Evolutionary conservation across 2,888 invertebrate genomes (phyloP).

Genomic region (Brenthis hecate): DNA sequence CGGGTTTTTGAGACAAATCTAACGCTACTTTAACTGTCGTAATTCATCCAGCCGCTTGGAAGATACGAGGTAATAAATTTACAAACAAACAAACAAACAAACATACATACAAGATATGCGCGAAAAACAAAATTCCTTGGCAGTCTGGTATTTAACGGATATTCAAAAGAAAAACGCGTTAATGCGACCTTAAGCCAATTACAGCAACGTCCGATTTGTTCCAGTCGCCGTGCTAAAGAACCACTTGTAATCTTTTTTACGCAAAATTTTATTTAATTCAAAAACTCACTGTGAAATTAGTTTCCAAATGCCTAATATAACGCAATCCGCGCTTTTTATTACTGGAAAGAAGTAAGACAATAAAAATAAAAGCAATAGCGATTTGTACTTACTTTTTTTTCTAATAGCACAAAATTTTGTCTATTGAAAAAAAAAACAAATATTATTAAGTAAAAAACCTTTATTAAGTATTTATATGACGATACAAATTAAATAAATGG

Average conservation of each 20-base stretch:
- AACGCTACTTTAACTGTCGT: too few relatives aligned
- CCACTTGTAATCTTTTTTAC: slow-evolving; percentile 23
- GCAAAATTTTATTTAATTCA: slow-evolving; percentile 21
- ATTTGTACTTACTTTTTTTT: neutral
- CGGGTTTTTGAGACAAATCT: too few relatives aligned
- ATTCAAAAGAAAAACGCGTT: neutral
- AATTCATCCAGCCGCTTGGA: too few relatives aligned
- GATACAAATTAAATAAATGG: slow-evolving; percentile 19
- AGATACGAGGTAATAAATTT: too few relatives aligned
- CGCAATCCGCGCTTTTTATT: slow-evolving; percentile 2
- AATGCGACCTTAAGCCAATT: slow-evolving; percentile 29
- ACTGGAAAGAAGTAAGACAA: neutral
- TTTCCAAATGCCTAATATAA: slow-evolving; percentile 21
- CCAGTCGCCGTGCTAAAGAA: slow-evolving; percentile 21
- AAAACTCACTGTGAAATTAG: slow-evolving; percentile 32
- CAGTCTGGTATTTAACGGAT: too few relatives aligned
- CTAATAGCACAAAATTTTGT: neutral
- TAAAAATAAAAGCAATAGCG: neutral
- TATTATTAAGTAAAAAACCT: neutral
- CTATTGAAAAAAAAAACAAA: neutral
- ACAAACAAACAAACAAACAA: too few relatives aligned
- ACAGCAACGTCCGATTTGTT: slow-evolving; percentile 24
- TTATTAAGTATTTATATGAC: slow-evolving; percentile 6
- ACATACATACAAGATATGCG: too few relatives aligned
- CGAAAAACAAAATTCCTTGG: too few relatives aligned